Evolutionary conservation across 2,888 invertebrate species (phyloP).

Genomic region (Netelia inedita): DNA sequence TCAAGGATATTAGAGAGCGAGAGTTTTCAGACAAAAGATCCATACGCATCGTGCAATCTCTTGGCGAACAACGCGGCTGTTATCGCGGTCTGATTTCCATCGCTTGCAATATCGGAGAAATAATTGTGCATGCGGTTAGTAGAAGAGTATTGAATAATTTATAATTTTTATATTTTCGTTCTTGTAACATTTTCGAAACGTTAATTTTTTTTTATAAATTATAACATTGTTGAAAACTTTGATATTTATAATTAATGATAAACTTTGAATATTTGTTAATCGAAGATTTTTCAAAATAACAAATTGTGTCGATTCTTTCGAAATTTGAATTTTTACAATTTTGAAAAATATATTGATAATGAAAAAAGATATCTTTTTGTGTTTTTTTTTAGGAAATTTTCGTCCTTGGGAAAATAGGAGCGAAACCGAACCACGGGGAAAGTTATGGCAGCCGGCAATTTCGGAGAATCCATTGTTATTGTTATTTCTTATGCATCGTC

Average conservation of each 20-base stretch:
- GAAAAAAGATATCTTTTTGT: too few relatives aligned
- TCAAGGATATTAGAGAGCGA: conserved; percentile 27
- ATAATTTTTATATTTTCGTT: conserved; percentile 18
- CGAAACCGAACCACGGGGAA: neutral
- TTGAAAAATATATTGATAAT: too few relatives aligned
- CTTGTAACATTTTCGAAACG: neutral
- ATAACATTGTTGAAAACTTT: neutral
- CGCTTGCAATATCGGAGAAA: neutral
- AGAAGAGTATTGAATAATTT: neutral
- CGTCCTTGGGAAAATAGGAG: too few relatives aligned
- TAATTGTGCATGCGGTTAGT: neutral
- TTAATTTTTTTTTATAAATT: neutral
- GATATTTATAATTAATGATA: neutral
- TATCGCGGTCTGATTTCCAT: neutral
- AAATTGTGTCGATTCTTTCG: too few relatives aligned
- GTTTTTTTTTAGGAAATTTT: too few relatives aligned
- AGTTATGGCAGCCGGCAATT: neutral
- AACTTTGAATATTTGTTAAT: conserved; percentile 14
- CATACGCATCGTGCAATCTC: conserved; percentile 3
- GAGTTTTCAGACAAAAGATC: conserved; percentile 27
- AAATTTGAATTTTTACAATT: too few relatives aligned
- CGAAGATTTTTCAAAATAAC: neutral
- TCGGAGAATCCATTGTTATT: neutral
- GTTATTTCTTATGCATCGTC: conserved; percentile 41
- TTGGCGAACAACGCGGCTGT: conserved; percentile 13